Evolutionary conservation across 2,113 vertebrate species (phyloP).

Genomic region (Hydrolagus affinis): DNA sequence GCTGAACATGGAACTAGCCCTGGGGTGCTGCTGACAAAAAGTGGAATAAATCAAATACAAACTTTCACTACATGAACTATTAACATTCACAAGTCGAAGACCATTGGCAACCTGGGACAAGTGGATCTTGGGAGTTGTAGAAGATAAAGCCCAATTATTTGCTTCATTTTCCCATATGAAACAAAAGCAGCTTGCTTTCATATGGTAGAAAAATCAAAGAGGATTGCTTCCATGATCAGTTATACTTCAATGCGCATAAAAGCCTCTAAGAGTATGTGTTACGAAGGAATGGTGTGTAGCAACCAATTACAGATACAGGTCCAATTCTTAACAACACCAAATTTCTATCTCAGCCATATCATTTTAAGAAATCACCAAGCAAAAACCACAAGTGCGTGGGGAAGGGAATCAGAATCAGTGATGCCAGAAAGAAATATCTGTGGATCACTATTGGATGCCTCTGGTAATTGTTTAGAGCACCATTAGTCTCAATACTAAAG

Average conservation of each 20-base stretch:
- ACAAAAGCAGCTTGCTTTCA: background rate
- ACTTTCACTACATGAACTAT: background rate
- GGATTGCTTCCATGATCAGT: background rate
- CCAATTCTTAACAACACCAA: background rate
- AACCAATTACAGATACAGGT: too few relatives aligned
- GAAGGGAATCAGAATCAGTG: too few relatives aligned
- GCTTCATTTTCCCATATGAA: background rate
- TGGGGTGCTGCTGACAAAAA: constrained; percentile 64
- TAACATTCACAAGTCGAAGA: background rate
- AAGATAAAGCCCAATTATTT: background rate
- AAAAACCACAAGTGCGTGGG: background rate
- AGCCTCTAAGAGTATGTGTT: background rate
- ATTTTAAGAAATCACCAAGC: background rate
- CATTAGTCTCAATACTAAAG: background rate
- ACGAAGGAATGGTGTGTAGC: background rate
- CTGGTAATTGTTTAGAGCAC: background rate
- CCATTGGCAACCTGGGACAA: background rate
- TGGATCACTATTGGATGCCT: background rate
- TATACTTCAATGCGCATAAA: background rate
- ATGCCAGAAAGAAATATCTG: background rate
- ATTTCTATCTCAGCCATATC: background rate
- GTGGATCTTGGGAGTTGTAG: background rate
- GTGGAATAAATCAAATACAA: background rate
- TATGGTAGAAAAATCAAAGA: background rate
- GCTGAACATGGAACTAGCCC: constrained; percentile 90